Evolutionary conservation across 1,140 invertebrate species (phyloP), one percentile per base, ranked within the genome.

Genomic region (Trichomalopsis sarcophagae): DNA sequence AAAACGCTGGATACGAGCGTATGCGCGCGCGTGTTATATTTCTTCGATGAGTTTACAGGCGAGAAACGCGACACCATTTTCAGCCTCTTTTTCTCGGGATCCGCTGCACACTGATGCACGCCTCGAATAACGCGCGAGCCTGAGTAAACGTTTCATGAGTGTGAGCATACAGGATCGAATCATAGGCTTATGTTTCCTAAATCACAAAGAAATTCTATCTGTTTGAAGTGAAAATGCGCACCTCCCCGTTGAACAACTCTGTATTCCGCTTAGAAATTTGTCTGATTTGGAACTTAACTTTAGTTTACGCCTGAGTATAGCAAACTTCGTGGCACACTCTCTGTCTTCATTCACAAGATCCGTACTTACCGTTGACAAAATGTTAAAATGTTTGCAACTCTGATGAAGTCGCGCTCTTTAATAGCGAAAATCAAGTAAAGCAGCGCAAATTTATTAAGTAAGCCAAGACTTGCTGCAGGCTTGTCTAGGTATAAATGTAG

Each of bases 21-120:
- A 9, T 71, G 9, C 9, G 27, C 9, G 50, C 9, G 27, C 9
- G 50, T 44, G 40, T 55, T 30, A 23, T 21, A 47, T 74, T 74
- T 73, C 69, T 33, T 44, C 7, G 40, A 44, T 44, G 40, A 44
- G 40, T 44, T 44, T 44, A 73, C 27, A 33, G 27, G 44, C 68
- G 44, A 55, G 80, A 81, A 81, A 81, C 14, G 27, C 23, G 40
- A 81, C 44, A 74, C 79, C 21, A 3, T 17, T 30, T 71, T 69
- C 9, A 17, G 36, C 23, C 44, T 71, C 30, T 69, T 40, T 80
- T 11, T 62, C 40, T 76, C n/a, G 36, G 4, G 50, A 17, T 14
- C 14, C 14, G 11, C 11, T 55, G 17, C 13, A 55, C 4, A 55
- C 13, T 55, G 17, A 1, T 36, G 5, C 5, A 50, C 50, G 50